phyloP scores from a whole-genome alignment of 2,797 vertebrate genomes.

The Eutrigla gurnardus region DNA sequence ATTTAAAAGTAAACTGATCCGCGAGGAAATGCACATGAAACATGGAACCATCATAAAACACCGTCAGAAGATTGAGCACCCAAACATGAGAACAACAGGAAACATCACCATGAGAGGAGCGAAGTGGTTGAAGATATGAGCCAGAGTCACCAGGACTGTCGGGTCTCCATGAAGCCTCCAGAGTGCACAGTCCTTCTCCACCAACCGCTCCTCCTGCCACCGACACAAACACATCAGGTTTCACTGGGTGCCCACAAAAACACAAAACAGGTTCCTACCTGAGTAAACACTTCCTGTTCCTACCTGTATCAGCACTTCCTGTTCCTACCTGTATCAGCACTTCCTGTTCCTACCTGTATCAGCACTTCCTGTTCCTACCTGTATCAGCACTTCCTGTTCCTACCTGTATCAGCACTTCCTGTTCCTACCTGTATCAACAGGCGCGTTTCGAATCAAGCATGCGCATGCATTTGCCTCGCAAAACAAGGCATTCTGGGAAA shows the following conservation, averaged over 20 bases:
- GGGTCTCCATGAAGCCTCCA: conserved; percentile 94
- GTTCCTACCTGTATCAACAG: conserved; percentile 80
- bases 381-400: neutral
- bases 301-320: neutral
- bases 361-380: neutral
- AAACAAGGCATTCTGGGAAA: too few species aligned
- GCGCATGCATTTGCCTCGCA: too few species aligned
- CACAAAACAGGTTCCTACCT: neutral
- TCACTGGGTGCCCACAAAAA: too few species aligned
- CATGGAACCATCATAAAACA: neutral
- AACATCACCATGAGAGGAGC: conserved; percentile 93
- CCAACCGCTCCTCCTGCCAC: conserved; percentile 89
- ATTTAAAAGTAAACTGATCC: neutral
- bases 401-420: neutral
- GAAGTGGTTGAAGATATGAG: conserved; percentile 95
- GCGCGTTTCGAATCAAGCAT: too few species aligned
- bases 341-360: neutral
- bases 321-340: neutral
- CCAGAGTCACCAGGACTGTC: conserved; percentile 89
- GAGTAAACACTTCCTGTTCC: neutral
- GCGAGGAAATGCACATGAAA: neutral
- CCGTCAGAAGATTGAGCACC: neutral
- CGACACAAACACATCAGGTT: neutral
- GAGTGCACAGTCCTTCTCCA: conserved; percentile 84
- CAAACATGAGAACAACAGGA: too few species aligned